Base-by-base conservation (phyloP, 2,113 vertebrate genomes). In the Gasterosteus nipponicus region DNA sequence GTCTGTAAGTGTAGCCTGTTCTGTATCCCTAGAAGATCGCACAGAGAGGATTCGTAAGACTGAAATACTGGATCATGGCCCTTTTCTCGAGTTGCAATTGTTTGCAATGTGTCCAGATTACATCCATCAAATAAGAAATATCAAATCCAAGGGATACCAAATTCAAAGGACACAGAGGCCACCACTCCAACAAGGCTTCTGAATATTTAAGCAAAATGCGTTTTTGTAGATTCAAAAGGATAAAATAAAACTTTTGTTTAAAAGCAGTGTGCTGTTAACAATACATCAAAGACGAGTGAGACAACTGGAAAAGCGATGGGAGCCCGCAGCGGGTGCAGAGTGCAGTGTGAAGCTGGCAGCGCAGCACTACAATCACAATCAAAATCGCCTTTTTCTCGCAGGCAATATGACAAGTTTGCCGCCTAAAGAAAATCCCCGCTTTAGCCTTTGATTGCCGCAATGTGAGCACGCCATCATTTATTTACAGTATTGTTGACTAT, bases 1-100 rank as follows among this genome's bases (percentile, higher is more conserved):
- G 95, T 76, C 95, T 94, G 39, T 99, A 98, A 1, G 96, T 93
- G 85, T 97, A 96, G 88, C 98, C 97, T 29, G 98, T 99, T 91
- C 97, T 96, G 89, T 99, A 98, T 19, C 98, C 97, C 97, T 99
- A 66, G 0, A 42, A 78, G 61, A 29, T 54, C 74, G 83, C 44
- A 77, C n/a, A 42, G 4, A 73, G 60, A 54, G 39, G 38, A 67
- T 59, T 59, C 14, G 18, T 81, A 61, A 74, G 57, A 64, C 11
- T 7, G 19, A 41, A n/a, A 67, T 11, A 41, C 2, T 4, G 14
- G 72, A 65, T 12, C 41, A 16, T 22, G 69, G 51, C 44, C 6
- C 10, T 44, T 68, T 59, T 11, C 4, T 22, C 12, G 41, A 63
- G 56, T 62, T 64, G 35, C 29, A 10, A 35, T 12, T 18, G 22